Evolutionary conservation across 2,888 invertebrate genomes (phyloP).

Genomic region (Heliothis peltigera): DNA sequence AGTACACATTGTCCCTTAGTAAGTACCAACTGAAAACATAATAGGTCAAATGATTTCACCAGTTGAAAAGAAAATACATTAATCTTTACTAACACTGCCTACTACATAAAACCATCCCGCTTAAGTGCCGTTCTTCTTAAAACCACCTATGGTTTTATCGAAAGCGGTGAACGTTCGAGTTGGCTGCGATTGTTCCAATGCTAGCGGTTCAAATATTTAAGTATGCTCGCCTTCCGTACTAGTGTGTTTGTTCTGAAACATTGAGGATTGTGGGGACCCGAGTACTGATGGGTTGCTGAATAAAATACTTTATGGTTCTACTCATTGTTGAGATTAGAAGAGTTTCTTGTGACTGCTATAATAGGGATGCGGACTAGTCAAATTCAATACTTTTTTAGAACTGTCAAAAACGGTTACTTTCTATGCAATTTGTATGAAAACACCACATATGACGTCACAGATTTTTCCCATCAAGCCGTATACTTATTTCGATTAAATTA

Average conservation of each 20-base stretch:
- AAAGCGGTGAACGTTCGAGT: conserved; percentile 70
- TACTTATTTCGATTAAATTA: too few relatives aligned
- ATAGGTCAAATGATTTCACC: too few relatives aligned
- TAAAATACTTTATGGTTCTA: conserved; percentile 3
- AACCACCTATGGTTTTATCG: conserved; percentile 88
- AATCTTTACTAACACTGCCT: not conserved
- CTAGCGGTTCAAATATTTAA: conserved; percentile 72
- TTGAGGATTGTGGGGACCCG: conserved; percentile 26
- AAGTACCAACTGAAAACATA: too few relatives aligned
- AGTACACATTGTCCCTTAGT: too few relatives aligned
- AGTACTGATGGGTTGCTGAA: conserved; percentile 33
- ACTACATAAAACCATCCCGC: conserved; percentile 68
- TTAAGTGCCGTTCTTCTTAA: conserved; percentile 87
- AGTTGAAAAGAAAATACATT: not conserved
- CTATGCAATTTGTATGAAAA: too few relatives aligned
- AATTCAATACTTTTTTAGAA: too few relatives aligned
- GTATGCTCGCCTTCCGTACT: conserved; percentile 40
- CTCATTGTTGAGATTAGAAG: not conserved
- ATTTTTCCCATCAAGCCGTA: too few relatives aligned
- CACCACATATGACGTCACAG: too few relatives aligned
- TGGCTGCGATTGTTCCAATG: conserved; percentile 62
- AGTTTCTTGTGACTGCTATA: too few relatives aligned
- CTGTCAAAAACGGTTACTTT: too few relatives aligned
- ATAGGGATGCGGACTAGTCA: too few relatives aligned
- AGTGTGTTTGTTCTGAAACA: conserved; percentile 30